Base-by-base conservation (phyloP, 92 coral and sea anemone species). In the Bergia sp. region DNA sequence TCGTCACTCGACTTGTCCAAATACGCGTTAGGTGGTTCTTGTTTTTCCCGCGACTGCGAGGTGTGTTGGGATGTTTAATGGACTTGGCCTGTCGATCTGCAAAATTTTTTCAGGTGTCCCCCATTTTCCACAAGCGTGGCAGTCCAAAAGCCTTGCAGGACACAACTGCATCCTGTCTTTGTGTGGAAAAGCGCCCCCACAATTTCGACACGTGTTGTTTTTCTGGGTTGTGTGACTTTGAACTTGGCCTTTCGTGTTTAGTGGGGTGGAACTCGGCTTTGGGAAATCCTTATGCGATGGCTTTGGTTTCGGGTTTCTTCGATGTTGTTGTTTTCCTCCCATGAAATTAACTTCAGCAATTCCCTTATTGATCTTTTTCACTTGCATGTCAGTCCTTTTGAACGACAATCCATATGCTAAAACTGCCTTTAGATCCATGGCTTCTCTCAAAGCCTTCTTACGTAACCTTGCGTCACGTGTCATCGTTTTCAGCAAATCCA, bases 341-440 rank as follows among this genome's bases (percentile, higher is more conserved):
- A 50, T 50, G 57, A 50, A 50, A 50, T 50, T 50, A 50, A 50
- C 57, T 8, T 50, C 57, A 50, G 15, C 57, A 50, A 50, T 50
- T 50, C 57, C 57, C 57, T 50, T 50, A 5, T 36, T 4, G 77
- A 88, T 47, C 12, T 42, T 65, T 66, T 69, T 79, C 16, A 90
- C 81, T 57, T 92, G 94, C 57, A 86, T 57, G 66, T 92, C 92
- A 4, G 94, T 92, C 38, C 78, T 67, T 87, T 90, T 89, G 38
- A 90, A 71, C 3, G 91, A 44, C 18, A 50, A 86, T 12, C 89
- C 89, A n/a, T 90, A 73, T 2, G 73, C 49, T 1, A 92, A 74
- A 9, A 87, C 37, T n/a, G 29, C 76, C 55, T 75, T 57, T 5
- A 87, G 82, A 37, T 7, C 45, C 82, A 87, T 67, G 0, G 66